A percentile compares a stretch with the other conserved stretches of the same genome.
phyloP scores from a whole-genome alignment of 2,113 vertebrate genomes.

The Colaptes auratus region DNA sequence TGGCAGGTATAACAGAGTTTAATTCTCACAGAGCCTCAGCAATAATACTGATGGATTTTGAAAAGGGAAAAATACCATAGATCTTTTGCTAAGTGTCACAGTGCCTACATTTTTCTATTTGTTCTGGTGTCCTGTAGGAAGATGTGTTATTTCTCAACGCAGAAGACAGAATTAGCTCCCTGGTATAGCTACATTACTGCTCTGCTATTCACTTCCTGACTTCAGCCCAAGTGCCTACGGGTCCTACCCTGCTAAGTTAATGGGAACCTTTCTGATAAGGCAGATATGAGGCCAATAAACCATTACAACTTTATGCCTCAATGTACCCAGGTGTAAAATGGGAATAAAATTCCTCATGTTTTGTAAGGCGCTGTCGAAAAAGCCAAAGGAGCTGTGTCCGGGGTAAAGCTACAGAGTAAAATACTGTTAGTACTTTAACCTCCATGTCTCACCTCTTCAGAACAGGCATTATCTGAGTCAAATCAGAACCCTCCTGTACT shows the following conservation, averaged over 20 bases:
- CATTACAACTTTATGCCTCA: conserved; percentile 38
- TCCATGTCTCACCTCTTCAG: not conserved
- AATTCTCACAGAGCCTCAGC: conserved; percentile 32
- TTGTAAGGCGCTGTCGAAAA: conserved; percentile 4
- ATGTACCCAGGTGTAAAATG: conserved; percentile 58
- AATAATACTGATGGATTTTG: conserved; percentile 45
- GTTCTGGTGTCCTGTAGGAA: conserved; percentile 38
- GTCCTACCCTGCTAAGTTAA: conserved; percentile 29
- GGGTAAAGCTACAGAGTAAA: conserved; percentile 17
- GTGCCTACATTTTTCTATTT: conserved; percentile 22
- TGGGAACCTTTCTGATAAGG: conserved; percentile 52
- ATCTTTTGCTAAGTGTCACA: conserved; percentile 7
- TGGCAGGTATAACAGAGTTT: conserved; percentile 36
- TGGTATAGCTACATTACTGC: not conserved
- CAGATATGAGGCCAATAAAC: conserved; percentile 39
- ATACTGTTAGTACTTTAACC: conserved; percentile 3
- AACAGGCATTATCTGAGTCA: not conserved
- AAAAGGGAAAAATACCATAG: not conserved
- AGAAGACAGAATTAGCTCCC: conserved; percentile 38
- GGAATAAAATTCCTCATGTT: conserved; percentile 33
- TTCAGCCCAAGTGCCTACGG: conserved; percentile 35
- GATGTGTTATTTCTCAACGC: conserved; percentile 17
- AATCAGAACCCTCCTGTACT: not conserved
- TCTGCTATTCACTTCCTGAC: conserved; percentile 24
- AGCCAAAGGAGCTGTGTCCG: not conserved